These are phyloP conservation scores for Drosophila bipectinata DNA, from an alignment of 1,140 invertebrate genomes.

Conservation along the genomic window DNA sequence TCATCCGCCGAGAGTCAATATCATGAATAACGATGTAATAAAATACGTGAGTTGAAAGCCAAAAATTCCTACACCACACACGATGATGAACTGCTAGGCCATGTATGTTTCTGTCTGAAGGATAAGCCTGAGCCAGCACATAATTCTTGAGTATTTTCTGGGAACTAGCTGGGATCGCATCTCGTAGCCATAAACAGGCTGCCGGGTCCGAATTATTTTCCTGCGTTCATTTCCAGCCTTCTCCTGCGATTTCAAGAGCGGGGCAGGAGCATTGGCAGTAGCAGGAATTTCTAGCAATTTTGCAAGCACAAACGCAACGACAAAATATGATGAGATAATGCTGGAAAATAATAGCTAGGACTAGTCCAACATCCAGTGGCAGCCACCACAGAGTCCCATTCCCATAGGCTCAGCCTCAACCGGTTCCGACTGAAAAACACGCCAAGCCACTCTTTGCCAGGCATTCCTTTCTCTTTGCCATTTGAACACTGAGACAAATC, in stretches of 20 bases:
- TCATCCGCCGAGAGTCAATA: constrained; percentile 49
- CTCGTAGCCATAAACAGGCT: constrained; percentile 31
- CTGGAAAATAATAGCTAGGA: constrained; percentile 58
- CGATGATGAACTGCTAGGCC: constrained; percentile 64
- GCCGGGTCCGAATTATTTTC: constrained; percentile 12
- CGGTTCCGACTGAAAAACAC: constrained; percentile 25
- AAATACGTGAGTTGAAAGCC: constrained; percentile 79
- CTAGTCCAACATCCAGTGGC: constrained; percentile 36
- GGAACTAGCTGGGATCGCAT: constrained; percentile 63
- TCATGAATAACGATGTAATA: constrained; percentile 82
- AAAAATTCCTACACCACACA: constrained; percentile 41
- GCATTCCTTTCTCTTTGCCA: constrained; percentile 12
- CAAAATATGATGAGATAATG: constrained; percentile 71
- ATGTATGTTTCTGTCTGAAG: constrained; percentile 16
- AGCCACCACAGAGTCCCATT: constrained; percentile 19
- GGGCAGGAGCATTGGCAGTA: constrained; percentile 8
- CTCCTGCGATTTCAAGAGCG: constrained; percentile 18
- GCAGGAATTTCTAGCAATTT: constrained; percentile 33
- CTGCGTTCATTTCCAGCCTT: constrained; percentile 53
- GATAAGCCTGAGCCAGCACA: constrained; percentile 34
- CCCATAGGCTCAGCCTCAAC: constrained; percentile 40
- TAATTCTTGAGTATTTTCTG: constrained; percentile 66
- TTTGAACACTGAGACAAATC: constrained; percentile 13
- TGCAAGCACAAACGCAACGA: constrained; percentile 27
- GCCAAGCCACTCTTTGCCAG: constrained; percentile 5